Base-by-base conservation (phyloP, 2,797 vertebrate genomes). In the Graptemys geographica region DNA sequence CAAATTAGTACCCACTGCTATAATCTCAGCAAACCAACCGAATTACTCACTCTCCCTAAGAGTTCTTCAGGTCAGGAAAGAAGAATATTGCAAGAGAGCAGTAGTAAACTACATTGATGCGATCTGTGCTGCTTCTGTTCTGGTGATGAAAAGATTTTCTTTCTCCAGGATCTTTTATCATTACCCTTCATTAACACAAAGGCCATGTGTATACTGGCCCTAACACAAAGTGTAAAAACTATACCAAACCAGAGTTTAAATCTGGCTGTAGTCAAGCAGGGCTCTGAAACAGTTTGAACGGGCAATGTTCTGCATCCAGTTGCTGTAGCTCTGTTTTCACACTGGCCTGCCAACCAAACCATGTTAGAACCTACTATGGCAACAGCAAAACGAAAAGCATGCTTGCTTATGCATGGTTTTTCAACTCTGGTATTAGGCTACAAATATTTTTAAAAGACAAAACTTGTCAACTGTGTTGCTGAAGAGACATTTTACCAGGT, bases 141-240 rank as follows among this genome's bases (percentile, higher is more conserved):
- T 57, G 27, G 3, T 33, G 81, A 81, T 7, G 21, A 65, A 21
- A n/a, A 21, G 8, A 37, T 84, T 28, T 76, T 47, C 44, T 76
- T 44, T 47, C 16, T 87, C 53, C 12, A 88, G 15, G 59, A 74
- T 11, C 87, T 89, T 69, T 47, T 25, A 16, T 76, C 89, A 8
- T 94, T 44, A 84, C 72, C 72, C 83, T 90, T 81, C 5, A 59
- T 52, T 90, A 92, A 80, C 15, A 93, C 12, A 92, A 47, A 31
- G 87, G 10, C 51, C 79, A 72, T 2, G 4, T 5, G 15, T 79
- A 65, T 62, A 69, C 21, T 8, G 15, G 92, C 4, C 5, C 47
- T 56, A 41, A 91, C 18, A 78, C 59, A 8, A 1, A 2, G 6
- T 80, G 90, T 59, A 79, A 91, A 80, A 5, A 15, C 1, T 11